A percentile compares a stretch with the other conserved stretches of the same genome.
phyloP scores from a whole-genome alignment of 2,113 vertebrate species.

The Cavia aperea region DNA sequence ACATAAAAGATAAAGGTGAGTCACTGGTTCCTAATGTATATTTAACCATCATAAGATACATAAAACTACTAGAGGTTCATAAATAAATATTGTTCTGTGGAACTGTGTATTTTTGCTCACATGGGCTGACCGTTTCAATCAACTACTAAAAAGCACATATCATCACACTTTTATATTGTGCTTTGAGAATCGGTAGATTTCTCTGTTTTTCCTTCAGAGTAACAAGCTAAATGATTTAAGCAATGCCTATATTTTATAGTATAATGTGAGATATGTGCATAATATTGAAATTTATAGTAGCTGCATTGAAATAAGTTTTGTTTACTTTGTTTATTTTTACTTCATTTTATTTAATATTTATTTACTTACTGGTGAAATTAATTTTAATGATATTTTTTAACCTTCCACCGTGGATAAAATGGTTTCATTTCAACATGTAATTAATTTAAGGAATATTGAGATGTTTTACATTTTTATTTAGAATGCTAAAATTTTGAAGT shows the following conservation, averaged over 20 bases:
- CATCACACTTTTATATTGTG: neutral
- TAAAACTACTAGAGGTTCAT: neutral
- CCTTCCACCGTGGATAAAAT: neutral
- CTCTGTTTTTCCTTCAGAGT: neutral
- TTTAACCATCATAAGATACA: neutral
- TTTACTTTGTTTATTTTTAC: neutral
- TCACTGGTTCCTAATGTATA: neutral
- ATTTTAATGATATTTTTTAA: constrained; percentile 19
- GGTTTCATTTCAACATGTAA: neutral
- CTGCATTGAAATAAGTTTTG: neutral
- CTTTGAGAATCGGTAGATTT: neutral
- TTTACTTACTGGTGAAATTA: neutral
- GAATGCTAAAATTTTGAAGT: neutral
- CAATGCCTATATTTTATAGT: too few relatives aligned
- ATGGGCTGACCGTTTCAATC: neutral
- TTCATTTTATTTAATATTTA: neutral
- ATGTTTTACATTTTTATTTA: neutral
- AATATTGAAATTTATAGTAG: neutral
- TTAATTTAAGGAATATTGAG: neutral
- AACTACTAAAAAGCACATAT: neutral
- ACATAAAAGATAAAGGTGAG: neutral
- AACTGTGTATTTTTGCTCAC: neutral
- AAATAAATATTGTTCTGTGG: neutral
- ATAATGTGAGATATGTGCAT: neutral
- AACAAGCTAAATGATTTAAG: neutral